Evolutionary conservation across 2,888 invertebrate genomes (phyloP), one percentile per base, ranked within the genome.

Genomic region (Helleia helle): DNA sequence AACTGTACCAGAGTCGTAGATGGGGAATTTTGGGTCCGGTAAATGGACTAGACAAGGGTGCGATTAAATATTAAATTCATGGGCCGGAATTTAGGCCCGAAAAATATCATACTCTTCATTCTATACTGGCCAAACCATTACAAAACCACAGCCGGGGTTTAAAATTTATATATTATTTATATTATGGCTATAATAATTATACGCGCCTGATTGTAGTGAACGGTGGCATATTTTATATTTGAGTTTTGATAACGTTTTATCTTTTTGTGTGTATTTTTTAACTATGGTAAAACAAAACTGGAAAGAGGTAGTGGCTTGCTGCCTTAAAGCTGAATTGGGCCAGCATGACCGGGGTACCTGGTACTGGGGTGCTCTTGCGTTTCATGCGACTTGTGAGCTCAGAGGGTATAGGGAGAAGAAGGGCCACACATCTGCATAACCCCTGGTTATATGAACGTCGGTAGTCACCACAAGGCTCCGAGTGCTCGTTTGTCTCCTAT

Each of bases 31-130:
- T 55, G 73, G 74, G 67, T 66, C 62, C 67, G 60, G 74, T 81
- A 77, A 83, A 81, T 77, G 75, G 66, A 80, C 74, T 80, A 83
- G 80, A 81, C 80, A 79, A 79, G 83, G 80, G 80, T 77, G 71
- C 65, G 70, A 77, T 84, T 83, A 81, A 84, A 84, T 83, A 84
- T 84, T 83, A 81, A 83, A 81, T 73, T 76, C 70, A 75, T 69
- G 76, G 73, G 79, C 72, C 74, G 79, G 75, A 80, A 80, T 83
- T 81, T 80, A 54, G 73, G 73, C 72, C 67, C 72, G 76, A 71
- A 83, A 80, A 77, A 51, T 43, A 46, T 46, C 45, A 49, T 64
- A 63, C 64, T 58, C 56, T 46, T 36, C 37, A 31, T 50, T 42
- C 48, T 45, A 48, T 44, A 22, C 43, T 40, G 44, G 39, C 55